Conservation (phyloP, 2,797 vertebrate genomes). For the Manis pentadactyla region DNA sequence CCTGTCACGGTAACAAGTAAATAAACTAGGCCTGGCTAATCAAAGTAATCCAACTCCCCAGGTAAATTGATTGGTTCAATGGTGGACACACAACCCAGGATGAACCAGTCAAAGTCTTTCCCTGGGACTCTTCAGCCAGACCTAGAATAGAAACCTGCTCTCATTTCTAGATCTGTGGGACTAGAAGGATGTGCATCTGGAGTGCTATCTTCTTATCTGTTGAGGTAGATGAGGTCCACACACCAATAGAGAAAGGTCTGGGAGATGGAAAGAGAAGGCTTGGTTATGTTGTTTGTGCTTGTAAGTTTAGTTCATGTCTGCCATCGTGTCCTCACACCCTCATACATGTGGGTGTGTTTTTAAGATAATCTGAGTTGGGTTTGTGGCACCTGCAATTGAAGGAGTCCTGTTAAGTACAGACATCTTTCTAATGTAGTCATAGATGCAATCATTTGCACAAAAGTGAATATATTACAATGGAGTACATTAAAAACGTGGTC, state of each 20-base stretch:
- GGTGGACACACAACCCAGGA: neutral
- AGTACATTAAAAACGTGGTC: neutral
- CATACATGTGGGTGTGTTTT: neutral
- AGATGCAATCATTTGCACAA: neutral
- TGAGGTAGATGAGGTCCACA: neutral
- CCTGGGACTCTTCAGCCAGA: neutral
- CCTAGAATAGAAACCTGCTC: neutral
- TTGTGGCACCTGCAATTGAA: neutral
- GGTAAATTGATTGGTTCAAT: neutral
- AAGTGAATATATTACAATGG: neutral
- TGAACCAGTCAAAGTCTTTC: neutral
- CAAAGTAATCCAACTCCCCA: neutral
- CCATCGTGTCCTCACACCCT: neutral
- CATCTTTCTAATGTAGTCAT: conserved; percentile 31
- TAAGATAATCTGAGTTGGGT: neutral
- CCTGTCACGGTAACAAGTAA: neutral
- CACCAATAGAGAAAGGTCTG: neutral
- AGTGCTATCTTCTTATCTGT: neutral
- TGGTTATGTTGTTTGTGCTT: neutral
- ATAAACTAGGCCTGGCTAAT: neutral
- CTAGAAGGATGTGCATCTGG: neutral
- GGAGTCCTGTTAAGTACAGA: neutral
- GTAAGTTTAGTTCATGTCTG: neutral
- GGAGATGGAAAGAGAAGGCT: neutral
- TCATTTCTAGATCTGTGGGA: neutral